These are phyloP conservation scores for Conus canariensis DNA, from an alignment of 2,888 invertebrate species.

Conservation along the genomic window DNA sequence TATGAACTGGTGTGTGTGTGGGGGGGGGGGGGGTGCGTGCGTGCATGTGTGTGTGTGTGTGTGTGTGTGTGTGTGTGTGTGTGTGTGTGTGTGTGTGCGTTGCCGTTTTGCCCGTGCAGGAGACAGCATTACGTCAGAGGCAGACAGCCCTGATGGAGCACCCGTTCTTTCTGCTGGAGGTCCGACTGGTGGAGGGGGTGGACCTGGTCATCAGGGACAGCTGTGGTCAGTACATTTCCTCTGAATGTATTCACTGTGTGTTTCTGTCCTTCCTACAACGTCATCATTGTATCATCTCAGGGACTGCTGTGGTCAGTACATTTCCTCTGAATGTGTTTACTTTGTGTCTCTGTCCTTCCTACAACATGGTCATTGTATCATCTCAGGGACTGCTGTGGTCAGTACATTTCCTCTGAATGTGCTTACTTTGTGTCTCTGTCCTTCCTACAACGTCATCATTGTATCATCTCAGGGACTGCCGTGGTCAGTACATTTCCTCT, in stretches of 20 bases:
- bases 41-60: too few species aligned
- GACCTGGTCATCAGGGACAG: conserved; percentile 96
- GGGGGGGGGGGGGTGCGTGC: not conserved
- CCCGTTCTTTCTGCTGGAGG: conserved; percentile 94
- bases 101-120: conserved; percentile 15
- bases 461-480: conserved; percentile 95
- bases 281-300: conserved; percentile 88
- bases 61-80: too few species aligned
- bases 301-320: conserved; percentile 94
- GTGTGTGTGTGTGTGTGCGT: too few species aligned
- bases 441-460: conserved; percentile 77
- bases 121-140: conserved; percentile 57
- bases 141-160: conserved; percentile 83
- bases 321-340: not conserved
- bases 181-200: conserved; percentile 92
- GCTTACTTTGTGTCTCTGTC: not conserved
- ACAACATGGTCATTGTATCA: too few species aligned
- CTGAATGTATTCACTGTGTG: not conserved
- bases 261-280: conserved; percentile 31
- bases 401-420: conserved; percentile 70
- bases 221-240: conserved; percentile 86
- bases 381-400: conserved; percentile 96
- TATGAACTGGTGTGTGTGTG: not conserved
- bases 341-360: not conserved
- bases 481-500: conserved; percentile 84